Conservation (phyloP, 1,140 invertebrate genomes). For the Formica exsecta region DNA sequence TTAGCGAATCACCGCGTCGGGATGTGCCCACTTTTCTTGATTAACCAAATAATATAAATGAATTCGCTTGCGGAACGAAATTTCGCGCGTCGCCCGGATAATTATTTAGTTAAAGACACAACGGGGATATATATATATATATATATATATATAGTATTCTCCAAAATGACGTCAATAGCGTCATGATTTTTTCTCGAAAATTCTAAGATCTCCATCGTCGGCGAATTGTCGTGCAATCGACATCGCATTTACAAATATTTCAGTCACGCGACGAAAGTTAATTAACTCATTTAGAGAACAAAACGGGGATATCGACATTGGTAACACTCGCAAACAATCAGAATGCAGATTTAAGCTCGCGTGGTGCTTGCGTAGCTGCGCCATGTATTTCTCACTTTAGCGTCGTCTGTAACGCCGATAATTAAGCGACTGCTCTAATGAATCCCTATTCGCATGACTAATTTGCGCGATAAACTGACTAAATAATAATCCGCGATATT, state of each 20-base stretch:
- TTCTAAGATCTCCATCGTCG: not conserved
- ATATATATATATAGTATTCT: not conserved
- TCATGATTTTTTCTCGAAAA: not conserved
- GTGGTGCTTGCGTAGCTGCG: constrained; percentile 35
- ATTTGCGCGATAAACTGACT: constrained; percentile 79
- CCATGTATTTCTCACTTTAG: constrained; percentile 65
- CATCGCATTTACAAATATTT: not conserved
- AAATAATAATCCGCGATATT: constrained; percentile 80
- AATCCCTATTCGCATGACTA: constrained; percentile 79
- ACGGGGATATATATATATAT: too few species aligned
- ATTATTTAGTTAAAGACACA: constrained; percentile 17
- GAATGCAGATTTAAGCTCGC: constrained; percentile 65
- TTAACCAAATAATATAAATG: constrained; percentile 70
- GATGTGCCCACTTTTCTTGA: constrained; percentile 66
- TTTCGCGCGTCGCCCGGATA: constrained; percentile 16
- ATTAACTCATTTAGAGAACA: constrained; percentile 51
- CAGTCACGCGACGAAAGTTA: constrained; percentile 35
- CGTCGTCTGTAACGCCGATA: constrained; percentile 72
- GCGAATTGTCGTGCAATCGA: constrained; percentile 18
- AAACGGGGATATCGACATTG: constrained; percentile 52
- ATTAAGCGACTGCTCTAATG: constrained; percentile 79
- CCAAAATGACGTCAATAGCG: not conserved
- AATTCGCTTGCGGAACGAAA: constrained; percentile 13
- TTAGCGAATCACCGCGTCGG: constrained; percentile 71
- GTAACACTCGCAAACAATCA: constrained; percentile 63